Percentiles rank a stretch among this genome's conserved stretches.
Evolutionary conservation across 2,113 vertebrate species (phyloP).

Genomic region (Crotalus helleri): DNA sequence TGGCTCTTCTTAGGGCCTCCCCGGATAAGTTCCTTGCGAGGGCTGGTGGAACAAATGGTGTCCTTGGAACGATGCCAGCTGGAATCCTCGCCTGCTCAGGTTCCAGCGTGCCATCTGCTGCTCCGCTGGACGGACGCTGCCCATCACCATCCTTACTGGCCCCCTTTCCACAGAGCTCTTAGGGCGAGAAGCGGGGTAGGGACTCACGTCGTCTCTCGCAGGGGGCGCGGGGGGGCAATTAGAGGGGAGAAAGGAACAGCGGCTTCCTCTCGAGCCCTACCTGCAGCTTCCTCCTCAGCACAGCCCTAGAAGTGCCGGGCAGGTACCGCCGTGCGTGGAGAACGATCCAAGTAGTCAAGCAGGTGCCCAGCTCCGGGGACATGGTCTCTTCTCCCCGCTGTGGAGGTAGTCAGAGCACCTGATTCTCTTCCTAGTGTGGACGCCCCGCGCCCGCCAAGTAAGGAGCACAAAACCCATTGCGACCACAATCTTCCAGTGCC

Average conservation of each 20-base stretch:
- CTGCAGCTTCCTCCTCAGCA: neutral
- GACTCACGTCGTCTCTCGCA: too few relatives aligned
- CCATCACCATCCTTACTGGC: conserved; percentile 51
- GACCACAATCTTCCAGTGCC: neutral
- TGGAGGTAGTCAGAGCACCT: neutral
- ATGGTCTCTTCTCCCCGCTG: conserved; percentile 5
- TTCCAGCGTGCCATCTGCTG: conserved; percentile 1
- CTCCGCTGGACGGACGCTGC: conserved; percentile 40
- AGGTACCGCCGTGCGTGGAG: neutral
- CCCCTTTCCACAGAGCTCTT: conserved; percentile 25
- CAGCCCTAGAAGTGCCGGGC: neutral
- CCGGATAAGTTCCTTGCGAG: neutral
- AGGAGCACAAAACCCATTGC: neutral
- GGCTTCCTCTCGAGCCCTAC: neutral
- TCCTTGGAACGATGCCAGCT: conserved; percentile 37
- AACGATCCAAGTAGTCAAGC: neutral
- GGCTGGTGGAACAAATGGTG: neutral
- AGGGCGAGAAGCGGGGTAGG: too few relatives aligned
- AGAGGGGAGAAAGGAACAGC: neutral
- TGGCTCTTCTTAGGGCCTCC: conserved; percentile 10
- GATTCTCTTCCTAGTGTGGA: neutral
- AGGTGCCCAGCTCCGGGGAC: neutral
- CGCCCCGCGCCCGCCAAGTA: neutral
- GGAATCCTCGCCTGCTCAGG: conserved; percentile 40
- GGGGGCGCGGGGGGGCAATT: neutral